Percentiles rank a stretch among this genome's conserved stretches.
Conservation (phyloP, 2,797 vertebrate species). For the Sebastes steindachneri region DNA sequence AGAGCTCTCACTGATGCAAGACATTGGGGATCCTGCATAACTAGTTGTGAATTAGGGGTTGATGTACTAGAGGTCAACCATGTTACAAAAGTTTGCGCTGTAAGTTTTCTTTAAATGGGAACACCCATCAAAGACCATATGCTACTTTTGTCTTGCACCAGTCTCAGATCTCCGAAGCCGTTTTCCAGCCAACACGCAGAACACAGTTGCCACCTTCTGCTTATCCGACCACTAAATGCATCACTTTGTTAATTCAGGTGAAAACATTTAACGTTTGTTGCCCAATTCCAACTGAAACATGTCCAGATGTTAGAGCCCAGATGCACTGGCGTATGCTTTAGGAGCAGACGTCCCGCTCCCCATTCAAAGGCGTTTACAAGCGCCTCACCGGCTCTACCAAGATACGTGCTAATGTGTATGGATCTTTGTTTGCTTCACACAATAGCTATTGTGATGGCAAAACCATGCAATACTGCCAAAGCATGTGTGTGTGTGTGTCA, state of each 20-base stretch:
- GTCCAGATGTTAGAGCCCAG: slow-evolving; percentile 74
- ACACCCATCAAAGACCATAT: slow-evolving; percentile 39
- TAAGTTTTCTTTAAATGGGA: slow-evolving; percentile 27
- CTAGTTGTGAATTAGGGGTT: not conserved
- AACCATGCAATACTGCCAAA: slow-evolving; percentile 40
- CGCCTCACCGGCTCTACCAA: slow-evolving; percentile 29
- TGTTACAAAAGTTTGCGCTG: not conserved
- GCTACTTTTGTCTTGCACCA: slow-evolving; percentile 21
- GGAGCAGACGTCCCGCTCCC: slow-evolving; percentile 21
- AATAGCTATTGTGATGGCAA: slow-evolving; percentile 51
- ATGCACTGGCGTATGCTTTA: slow-evolving; percentile 52
- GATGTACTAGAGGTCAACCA: slow-evolving; percentile 17
- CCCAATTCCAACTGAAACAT: slow-evolving; percentile 50
- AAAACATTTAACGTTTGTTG: slow-evolving; percentile 57
- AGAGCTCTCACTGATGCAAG: not conserved
- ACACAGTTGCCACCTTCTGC: slow-evolving; percentile 22
- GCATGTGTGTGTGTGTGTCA: slow-evolving; percentile 16
- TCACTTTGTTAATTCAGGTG: slow-evolving; percentile 59
- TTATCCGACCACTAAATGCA: slow-evolving; percentile 54
- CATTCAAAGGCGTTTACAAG: slow-evolving; percentile 19
- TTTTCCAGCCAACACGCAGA: slow-evolving; percentile 13
- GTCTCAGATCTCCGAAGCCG: not conserved
- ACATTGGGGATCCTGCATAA: not conserved
- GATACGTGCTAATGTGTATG: slow-evolving; percentile 22
- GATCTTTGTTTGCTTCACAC: slow-evolving; percentile 51